phyloP scores from a whole-genome alignment of 1,140 invertebrate genomes.

The Daktulosphaira vitifoliae region DNA sequence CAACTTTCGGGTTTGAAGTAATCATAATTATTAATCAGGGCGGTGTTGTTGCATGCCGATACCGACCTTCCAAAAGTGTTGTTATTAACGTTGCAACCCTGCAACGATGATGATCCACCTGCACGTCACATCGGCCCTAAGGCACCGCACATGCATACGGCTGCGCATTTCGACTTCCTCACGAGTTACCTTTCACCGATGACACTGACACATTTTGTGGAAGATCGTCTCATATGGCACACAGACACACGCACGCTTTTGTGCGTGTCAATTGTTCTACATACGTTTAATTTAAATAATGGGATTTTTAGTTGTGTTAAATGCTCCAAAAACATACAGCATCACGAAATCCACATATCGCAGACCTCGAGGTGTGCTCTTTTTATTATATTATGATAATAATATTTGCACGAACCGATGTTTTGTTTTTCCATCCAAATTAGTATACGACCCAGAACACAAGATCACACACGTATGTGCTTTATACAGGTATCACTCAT shows the following conservation, averaged over 20 bases:
- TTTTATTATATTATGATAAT: not conserved
- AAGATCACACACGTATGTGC: too few relatives aligned
- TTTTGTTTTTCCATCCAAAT: conserved; percentile 25
- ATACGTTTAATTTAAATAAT: conserved; percentile 25
- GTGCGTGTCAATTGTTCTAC: conserved; percentile 33
- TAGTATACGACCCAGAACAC: conserved; percentile 28
- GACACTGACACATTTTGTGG: conserved; percentile 31
- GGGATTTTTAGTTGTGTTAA: conserved; percentile 22
- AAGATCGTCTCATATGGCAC: conserved; percentile 20
- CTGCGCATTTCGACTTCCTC: conserved; percentile 6
- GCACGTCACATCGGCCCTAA: too few relatives aligned
- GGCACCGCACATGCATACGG: too few relatives aligned
- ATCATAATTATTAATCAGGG: too few relatives aligned
- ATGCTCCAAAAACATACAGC: conserved; percentile 25
- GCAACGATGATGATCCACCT: too few relatives aligned
- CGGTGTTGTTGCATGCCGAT: too few relatives aligned
- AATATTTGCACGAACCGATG: conserved; percentile 9
- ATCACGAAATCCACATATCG: conserved; percentile 10
- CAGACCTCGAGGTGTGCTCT: conserved; percentile 27
- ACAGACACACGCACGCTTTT: conserved; percentile 13
- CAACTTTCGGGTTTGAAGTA: too few relatives aligned
- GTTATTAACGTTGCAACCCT: too few relatives aligned
- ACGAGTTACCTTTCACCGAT: conserved; percentile 32
- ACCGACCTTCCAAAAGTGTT: too few relatives aligned
- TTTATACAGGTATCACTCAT: too few relatives aligned